A percentile compares a stretch with the other conserved stretches of the same genome.
These are phyloP conservation scores for Tenthredo notha DNA, from an alignment of 2,888 invertebrate species.

Conservation along the genomic window DNA sequence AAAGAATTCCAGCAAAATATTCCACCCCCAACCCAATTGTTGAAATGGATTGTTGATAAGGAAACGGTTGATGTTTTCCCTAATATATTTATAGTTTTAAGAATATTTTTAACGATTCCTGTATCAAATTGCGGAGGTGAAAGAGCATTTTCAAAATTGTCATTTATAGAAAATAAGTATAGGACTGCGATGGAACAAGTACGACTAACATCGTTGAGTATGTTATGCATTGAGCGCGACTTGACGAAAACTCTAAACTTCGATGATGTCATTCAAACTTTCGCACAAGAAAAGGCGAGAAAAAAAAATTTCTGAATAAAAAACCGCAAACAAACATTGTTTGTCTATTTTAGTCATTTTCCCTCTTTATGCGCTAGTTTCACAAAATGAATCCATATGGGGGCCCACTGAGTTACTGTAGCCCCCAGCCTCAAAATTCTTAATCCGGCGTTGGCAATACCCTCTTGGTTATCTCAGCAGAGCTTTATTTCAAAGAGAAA, in stretches of 20 bases:
- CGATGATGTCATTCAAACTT: not conserved
- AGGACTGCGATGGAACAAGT: not conserved
- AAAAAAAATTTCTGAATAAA: not conserved
- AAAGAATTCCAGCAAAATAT: not conserved
- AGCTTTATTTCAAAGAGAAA: slow-evolving; percentile 5
- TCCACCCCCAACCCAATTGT: not conserved
- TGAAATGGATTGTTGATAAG: slow-evolving; percentile 18
- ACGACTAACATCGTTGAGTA: not conserved
- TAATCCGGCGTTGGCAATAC: not conserved
- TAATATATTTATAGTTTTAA: not conserved
- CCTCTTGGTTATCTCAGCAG: not conserved
- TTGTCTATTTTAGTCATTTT: not conserved
- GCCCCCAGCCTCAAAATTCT: not conserved
- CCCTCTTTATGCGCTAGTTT: not conserved
- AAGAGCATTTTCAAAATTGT: not conserved
- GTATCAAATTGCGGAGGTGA: slow-evolving; percentile 7
- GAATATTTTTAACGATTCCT: slow-evolving; percentile 3
- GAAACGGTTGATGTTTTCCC: not conserved
- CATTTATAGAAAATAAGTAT: too few species aligned
- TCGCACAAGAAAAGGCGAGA: not conserved
- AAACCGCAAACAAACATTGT: not conserved
- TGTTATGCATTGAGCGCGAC: not conserved
- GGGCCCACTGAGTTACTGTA: not conserved
- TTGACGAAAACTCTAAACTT: not conserved
- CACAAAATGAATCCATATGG: not conserved